Conservation (phyloP, 2,113 vertebrate genomes). For the Rhinichthys klamathensis region DNA sequence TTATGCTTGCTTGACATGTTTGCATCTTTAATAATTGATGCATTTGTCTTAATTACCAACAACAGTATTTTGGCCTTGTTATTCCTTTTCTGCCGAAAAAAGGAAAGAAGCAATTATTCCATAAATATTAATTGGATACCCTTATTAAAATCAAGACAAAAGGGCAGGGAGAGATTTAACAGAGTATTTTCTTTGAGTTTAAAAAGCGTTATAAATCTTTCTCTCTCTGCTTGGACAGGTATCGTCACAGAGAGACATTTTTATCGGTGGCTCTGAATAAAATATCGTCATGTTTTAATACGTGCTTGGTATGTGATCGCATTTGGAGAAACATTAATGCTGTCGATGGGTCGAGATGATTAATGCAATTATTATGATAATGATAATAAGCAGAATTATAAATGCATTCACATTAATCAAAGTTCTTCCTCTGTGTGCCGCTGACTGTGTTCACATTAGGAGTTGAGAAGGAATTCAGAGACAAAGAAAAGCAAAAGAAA, state of each 20-base stretch:
- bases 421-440: conserved; percentile 54
- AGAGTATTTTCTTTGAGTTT: conserved; percentile 60
- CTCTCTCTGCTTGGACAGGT: conserved; percentile 61
- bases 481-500: conserved; percentile 25
- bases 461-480: conserved; percentile 41
- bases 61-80: conserved; percentile 92
- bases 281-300: conserved; percentile 56
- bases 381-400: conserved; percentile 70
- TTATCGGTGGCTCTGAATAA: conserved; percentile 57
- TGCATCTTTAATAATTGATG: conserved; percentile 99
- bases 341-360: conserved; percentile 66
- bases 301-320: conserved; percentile 52
- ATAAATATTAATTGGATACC: conserved; percentile 97
- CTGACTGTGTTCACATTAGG: conserved; percentile 37
- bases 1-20: conserved; percentile 99
- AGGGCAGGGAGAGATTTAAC: conserved; percentile 72
- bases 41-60: conserved; percentile 99
- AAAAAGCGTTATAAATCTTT: conserved; percentile 60
- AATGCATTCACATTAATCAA: conserved; percentile 71
- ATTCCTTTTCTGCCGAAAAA: conserved; percentile 88
- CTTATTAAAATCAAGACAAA: conserved; percentile 91
- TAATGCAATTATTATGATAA: conserved; percentile 71
- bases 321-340: conserved; percentile 63
- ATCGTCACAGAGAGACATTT: conserved; percentile 54
- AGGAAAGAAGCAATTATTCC: conserved; percentile 90